Percentiles rank a stretch among this genome's conserved stretches.
These are phyloP conservation scores for Pavo muticus DNA, from an alignment of 2,113 vertebrate genomes.

Conservation along the genomic window DNA sequence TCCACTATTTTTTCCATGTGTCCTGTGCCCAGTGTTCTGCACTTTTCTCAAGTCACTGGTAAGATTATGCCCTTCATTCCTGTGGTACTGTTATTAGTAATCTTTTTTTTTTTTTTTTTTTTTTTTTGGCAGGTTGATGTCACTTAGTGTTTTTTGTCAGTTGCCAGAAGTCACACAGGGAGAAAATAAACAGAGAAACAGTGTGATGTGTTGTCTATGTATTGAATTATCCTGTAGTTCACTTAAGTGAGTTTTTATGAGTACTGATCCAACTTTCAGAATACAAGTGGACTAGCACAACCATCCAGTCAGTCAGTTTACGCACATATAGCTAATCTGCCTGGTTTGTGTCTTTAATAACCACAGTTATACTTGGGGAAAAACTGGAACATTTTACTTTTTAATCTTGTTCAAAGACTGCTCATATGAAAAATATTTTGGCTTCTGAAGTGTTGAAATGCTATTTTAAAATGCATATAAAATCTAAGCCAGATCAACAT, in stretches of 20 bases:
- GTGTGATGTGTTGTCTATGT: slow-evolving; percentile 51
- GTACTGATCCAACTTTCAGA: slow-evolving; percentile 40
- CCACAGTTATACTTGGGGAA: neutral
- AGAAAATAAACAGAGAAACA: slow-evolving; percentile 67
- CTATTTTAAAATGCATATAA: slow-evolving; percentile 33
- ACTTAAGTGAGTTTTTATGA: slow-evolving; percentile 30
- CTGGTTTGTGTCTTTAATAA: neutral
- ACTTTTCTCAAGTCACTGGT: slow-evolving; percentile 40
- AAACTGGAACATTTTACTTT: neutral
- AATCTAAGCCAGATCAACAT: neutral
- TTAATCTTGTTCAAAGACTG: neutral
- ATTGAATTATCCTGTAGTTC: slow-evolving; percentile 60
- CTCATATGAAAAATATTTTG: slow-evolving; percentile 18
- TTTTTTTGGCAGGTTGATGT: slow-evolving; percentile 22
- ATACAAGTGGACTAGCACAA: neutral
- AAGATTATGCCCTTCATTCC: slow-evolving; percentile 52
- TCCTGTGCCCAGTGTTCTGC: neutral
- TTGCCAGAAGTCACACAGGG: slow-evolving; percentile 60
- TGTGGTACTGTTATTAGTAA: slow-evolving; percentile 64
- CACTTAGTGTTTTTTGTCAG: slow-evolving; percentile 41
- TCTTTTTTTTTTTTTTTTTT: slow-evolving; percentile 19
- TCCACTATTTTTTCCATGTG: neutral
- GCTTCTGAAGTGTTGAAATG: slow-evolving; percentile 6
- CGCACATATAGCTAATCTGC: neutral
- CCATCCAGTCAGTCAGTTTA: neutral